A percentile compares a stretch with the other conserved stretches of the same genome.
Evolutionary conservation across 2,797 vertebrate species (phyloP).

Genomic region (Notamacropus eugenii): DNA sequence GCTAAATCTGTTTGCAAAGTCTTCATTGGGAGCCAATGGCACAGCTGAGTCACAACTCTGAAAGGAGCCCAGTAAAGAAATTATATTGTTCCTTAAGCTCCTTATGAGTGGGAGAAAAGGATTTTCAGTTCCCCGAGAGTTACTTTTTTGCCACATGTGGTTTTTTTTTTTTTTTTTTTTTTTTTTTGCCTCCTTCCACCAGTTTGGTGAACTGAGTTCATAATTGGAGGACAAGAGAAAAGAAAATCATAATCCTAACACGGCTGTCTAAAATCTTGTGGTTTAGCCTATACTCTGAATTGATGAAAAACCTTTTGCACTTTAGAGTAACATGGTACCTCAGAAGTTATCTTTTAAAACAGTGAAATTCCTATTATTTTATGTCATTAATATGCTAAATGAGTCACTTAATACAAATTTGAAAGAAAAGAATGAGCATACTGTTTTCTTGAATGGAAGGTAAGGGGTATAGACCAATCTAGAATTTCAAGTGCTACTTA

Average conservation of each 20-base stretch:
- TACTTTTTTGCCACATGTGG: background rate
- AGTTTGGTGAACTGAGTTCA: background rate
- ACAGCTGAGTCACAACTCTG: background rate
- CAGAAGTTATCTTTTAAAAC: background rate
- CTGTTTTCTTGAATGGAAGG: background rate
- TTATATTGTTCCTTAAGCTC: background rate
- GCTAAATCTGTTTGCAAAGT: background rate
- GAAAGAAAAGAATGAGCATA: background rate
- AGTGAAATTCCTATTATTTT: background rate
- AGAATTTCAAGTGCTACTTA: background rate
- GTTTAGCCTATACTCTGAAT: background rate
- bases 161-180: too few relatives aligned
- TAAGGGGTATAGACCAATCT: background rate
- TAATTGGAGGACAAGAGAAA: background rate
- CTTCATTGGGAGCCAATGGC: background rate
- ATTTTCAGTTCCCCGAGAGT: background rate
- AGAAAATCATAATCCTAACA: background rate
- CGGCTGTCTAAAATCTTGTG: background rate
- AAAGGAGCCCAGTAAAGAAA: background rate
- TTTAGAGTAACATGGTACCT: background rate
- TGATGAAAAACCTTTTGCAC: background rate
- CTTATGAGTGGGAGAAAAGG: background rate
- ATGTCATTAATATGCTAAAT: background rate
- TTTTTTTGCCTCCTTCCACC: background rate
- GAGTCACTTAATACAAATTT: background rate